Conservation (phyloP, 2,888 invertebrate species). For the Plagiodera versicolora region DNA sequence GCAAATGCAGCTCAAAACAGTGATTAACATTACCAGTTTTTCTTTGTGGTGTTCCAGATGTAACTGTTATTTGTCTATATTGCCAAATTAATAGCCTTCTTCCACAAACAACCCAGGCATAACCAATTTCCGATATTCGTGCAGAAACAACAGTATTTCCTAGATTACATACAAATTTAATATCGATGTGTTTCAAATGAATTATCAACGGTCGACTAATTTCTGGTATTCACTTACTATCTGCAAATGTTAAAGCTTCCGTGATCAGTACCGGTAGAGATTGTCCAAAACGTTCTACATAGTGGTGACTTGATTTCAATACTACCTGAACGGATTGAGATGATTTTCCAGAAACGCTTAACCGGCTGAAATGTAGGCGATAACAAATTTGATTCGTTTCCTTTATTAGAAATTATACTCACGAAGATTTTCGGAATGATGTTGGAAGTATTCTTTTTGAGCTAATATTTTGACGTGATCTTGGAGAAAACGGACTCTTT, state of each 20-base stretch:
- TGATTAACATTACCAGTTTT: slow-evolving; percentile 57
- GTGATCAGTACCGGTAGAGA: slow-evolving; percentile 86
- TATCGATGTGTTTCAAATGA: slow-evolving; percentile 1
- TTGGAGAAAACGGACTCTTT: slow-evolving; percentile 47
- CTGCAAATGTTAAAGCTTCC: slow-evolving; percentile 82
- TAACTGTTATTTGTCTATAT: slow-evolving; percentile 56
- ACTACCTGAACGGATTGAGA: slow-evolving; percentile 74
- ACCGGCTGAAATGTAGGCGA: slow-evolving; percentile 51
- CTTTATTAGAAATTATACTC: slow-evolving; percentile 32
- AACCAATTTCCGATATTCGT: slow-evolving; percentile 58
- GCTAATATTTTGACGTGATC: slow-evolving; percentile 43
- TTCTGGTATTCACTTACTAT: slow-evolving; percentile 55
- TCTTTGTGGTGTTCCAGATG: slow-evolving; percentile 55
- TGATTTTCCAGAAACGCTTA: slow-evolving; percentile 64
- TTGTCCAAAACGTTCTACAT: slow-evolving; percentile 78
- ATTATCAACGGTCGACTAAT: neutral
- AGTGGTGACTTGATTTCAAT: slow-evolving; percentile 72
- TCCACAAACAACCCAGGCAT: slow-evolving; percentile 74
- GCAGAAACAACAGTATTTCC: slow-evolving; percentile 56
- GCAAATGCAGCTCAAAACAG: slow-evolving; percentile 83
- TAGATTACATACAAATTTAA: slow-evolving; percentile 29
- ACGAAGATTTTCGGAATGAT: slow-evolving; percentile 51
- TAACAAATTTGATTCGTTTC: slow-evolving; percentile 11
- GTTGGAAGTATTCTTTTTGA: slow-evolving; percentile 41
- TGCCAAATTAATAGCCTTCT: slow-evolving; percentile 87